Evolutionary conservation across 2,797 vertebrate genomes (phyloP).

Genomic region (Sebastes oblongus): DNA sequence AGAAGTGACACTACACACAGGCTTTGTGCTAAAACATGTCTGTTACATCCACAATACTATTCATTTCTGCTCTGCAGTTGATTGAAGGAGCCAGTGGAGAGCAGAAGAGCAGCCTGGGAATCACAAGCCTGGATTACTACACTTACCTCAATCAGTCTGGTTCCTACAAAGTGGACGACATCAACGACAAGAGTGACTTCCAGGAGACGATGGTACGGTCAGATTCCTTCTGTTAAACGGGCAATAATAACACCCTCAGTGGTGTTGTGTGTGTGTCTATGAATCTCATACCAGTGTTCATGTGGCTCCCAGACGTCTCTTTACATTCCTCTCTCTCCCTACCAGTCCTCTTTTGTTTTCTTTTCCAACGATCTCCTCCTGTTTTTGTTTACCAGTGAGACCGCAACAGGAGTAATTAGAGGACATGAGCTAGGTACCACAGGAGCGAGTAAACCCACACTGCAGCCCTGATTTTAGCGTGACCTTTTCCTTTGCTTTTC

Average conservation of each 20-base stretch:
- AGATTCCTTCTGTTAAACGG: background rate
- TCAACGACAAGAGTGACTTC: constrained; percentile 94
- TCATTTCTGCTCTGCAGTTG: constrained; percentile 76
- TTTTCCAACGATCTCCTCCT: constrained; percentile 51
- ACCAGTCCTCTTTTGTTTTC: constrained; percentile 47
- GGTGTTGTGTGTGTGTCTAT: constrained; percentile 14
- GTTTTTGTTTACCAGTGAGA: constrained; percentile 70
- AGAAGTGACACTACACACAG: background rate
- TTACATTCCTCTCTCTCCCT: constrained; percentile 24
- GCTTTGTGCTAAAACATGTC: background rate
- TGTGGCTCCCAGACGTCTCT: constrained; percentile 25
- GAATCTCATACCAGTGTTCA: constrained; percentile 1
- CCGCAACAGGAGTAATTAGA: constrained; percentile 71
- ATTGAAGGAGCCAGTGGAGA: constrained; percentile 93
- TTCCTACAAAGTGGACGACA: constrained; percentile 98
- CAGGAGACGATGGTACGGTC: constrained; percentile 91
- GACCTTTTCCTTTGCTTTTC: constrained; percentile 41
- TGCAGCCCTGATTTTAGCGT: constrained; percentile 25
- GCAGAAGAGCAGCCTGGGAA: constrained; percentile 91
- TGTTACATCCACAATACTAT: background rate
- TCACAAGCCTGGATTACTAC: constrained; percentile 97
- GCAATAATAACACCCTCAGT: background rate
- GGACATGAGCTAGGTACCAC: constrained; percentile 49
- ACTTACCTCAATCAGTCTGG: constrained; percentile 96
- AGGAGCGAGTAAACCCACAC: constrained; percentile 48